Evolutionary conservation across 2,113 vertebrate species (phyloP).

Genomic region (Recurvirostra avosetta): DNA sequence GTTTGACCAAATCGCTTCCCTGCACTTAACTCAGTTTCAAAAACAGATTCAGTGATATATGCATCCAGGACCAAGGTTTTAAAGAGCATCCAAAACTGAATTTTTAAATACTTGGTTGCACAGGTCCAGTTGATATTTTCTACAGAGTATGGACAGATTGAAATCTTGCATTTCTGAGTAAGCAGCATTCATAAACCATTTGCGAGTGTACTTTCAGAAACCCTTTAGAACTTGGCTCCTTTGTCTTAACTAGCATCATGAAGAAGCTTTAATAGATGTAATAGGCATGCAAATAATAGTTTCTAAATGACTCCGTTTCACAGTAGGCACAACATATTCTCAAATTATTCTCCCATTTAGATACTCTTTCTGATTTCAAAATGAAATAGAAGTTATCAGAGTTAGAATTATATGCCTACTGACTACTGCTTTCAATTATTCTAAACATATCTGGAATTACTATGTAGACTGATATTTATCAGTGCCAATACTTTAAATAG

Average conservation of each 20-base stretch:
- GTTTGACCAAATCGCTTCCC: not conserved
- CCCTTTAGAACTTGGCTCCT: not conserved
- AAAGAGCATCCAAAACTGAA: not conserved
- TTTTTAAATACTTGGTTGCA: not conserved
- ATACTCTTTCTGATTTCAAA: constrained; percentile 23
- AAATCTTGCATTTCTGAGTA: not conserved
- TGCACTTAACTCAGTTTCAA: not conserved
- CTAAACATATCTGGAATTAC: not conserved
- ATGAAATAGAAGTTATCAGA: constrained; percentile 17
- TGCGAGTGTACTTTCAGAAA: not conserved
- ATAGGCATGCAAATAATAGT: not conserved
- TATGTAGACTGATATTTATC: not conserved
- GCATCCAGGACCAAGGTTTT: not conserved
- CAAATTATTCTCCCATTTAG: constrained; percentile 20
- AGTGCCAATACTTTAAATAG: not conserved
- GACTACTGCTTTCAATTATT: constrained; percentile 16
- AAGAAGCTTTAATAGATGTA: not conserved
- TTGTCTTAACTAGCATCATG: not conserved
- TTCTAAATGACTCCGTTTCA: not conserved
- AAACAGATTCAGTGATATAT: not conserved
- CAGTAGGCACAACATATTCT: constrained; percentile 8
- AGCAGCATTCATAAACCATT: not conserved
- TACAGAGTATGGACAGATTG: not conserved
- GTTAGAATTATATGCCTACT: not conserved
- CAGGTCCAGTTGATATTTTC: not conserved